Percentiles rank a stretch among this genome's conserved stretches.
Conservation (phyloP, 2,888 invertebrate genomes). For the Atethmia centrago region DNA sequence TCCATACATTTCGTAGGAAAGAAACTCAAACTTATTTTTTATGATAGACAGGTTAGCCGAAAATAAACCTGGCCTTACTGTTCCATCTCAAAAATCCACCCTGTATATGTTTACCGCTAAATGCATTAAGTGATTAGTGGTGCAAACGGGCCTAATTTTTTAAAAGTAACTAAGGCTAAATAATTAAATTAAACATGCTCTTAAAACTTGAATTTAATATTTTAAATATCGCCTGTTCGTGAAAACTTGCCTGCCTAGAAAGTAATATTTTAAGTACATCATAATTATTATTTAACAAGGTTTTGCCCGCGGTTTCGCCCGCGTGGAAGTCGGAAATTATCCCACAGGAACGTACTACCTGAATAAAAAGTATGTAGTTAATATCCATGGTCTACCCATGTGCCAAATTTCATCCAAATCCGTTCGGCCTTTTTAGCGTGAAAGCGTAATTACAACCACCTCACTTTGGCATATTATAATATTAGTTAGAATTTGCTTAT, state of each 20-base stretch:
- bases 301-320: not conserved
- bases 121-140: not conserved
- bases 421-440: not conserved
- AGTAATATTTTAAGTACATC: constrained; percentile 18
- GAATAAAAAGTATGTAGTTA: too few species aligned
- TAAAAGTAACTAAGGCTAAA: constrained; percentile 1
- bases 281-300: constrained; percentile 3
- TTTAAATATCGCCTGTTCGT: not conserved
- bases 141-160: not conserved
- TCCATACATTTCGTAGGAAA: too few species aligned
- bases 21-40: too few species aligned
- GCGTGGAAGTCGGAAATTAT: too few species aligned
- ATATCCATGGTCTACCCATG: too few species aligned
- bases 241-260: not conserved
- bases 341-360: too few species aligned
- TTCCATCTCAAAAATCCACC: too few species aligned
- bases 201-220: constrained; percentile 2
- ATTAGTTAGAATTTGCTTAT: not conserved
- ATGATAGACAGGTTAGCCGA: too few species aligned
- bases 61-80: too few species aligned
- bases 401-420: not conserved
- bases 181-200: not conserved
- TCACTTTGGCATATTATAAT: too few species aligned
- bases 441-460: too few species aligned
- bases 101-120: not conserved